Conservation (phyloP, 2,888 invertebrate species). For the Chloroclysta siterata region DNA sequence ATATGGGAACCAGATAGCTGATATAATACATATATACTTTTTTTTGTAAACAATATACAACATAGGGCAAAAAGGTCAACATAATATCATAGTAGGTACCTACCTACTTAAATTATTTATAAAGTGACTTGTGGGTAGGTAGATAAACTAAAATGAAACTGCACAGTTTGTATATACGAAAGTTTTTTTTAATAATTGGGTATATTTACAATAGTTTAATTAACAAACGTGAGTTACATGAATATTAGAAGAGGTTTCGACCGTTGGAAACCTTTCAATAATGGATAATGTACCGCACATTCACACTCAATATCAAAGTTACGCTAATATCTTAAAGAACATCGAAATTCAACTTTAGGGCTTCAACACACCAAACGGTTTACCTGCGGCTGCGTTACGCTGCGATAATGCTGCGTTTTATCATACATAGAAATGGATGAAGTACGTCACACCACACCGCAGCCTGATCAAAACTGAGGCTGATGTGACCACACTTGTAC, state of each 20-base stretch:
- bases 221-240: conserved; percentile 83
- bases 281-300: conserved; percentile 53
- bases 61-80: too few relatives aligned
- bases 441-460: background rate
- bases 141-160: conserved; percentile 54
- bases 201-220: conserved; percentile 84
- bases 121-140: too few relatives aligned
- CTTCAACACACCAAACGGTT: conserved; percentile 2
- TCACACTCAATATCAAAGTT: conserved; percentile 66
- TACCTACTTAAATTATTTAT: too few relatives aligned
- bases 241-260: conserved; percentile 66
- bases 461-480: conserved; percentile 3
- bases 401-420: background rate
- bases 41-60: too few relatives aligned
- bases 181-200: conserved; percentile 83
- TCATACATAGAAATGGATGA: background rate
- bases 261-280: conserved; percentile 50
- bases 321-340: conserved; percentile 59
- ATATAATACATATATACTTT: too few relatives aligned
- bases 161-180: conserved; percentile 72
- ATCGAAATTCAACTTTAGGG: conserved; percentile 50
- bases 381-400: background rate
- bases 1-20: too few relatives aligned
- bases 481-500: conserved; percentile 1
- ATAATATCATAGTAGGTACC: too few relatives aligned